These are phyloP conservation scores for Paradisaea rubra DNA, from an alignment of 2,113 vertebrate species.

Conservation along the genomic window DNA sequence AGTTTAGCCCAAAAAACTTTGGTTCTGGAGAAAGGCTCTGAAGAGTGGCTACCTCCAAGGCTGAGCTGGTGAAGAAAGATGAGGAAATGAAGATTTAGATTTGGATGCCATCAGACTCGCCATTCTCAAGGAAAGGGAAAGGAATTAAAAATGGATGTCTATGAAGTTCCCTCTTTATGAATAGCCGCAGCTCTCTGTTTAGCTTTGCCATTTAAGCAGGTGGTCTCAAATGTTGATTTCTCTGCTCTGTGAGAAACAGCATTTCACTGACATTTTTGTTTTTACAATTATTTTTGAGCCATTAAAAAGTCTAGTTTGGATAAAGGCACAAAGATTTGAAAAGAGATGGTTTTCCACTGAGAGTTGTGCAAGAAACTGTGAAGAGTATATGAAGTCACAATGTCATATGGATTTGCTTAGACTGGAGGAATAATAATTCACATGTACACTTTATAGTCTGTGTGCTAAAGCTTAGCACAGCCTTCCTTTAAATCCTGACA, in stretches of 20 bases:
- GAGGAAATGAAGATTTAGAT: not conserved
- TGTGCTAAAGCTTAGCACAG: slow-evolving; percentile 36
- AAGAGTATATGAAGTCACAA: slow-evolving; percentile 9
- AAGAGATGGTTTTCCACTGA: not conserved
- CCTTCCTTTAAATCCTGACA: slow-evolving; percentile 40
- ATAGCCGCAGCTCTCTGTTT: not conserved
- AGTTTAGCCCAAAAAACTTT: not conserved
- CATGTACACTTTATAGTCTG: slow-evolving; percentile 29
- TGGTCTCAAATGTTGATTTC: not conserved
- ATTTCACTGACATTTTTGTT: not conserved
- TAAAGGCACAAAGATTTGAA: not conserved
- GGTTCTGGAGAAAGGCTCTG: not conserved
- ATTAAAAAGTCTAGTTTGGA: not conserved
- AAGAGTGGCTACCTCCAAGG: not conserved
- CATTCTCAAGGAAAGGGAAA: not conserved
- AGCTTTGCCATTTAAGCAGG: not conserved
- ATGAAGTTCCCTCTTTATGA: not conserved
- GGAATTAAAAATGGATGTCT: not conserved
- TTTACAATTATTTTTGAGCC: not conserved
- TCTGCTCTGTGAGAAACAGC: not conserved
- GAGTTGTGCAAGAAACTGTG: not conserved
- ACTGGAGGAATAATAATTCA: slow-evolving; percentile 46
- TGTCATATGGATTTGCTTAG: slow-evolving; percentile 49
- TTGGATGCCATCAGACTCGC: not conserved
- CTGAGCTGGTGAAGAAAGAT: not conserved